Conservation (phyloP, 2,888 invertebrate genomes). For the Leptinotarsa tumamoca region DNA sequence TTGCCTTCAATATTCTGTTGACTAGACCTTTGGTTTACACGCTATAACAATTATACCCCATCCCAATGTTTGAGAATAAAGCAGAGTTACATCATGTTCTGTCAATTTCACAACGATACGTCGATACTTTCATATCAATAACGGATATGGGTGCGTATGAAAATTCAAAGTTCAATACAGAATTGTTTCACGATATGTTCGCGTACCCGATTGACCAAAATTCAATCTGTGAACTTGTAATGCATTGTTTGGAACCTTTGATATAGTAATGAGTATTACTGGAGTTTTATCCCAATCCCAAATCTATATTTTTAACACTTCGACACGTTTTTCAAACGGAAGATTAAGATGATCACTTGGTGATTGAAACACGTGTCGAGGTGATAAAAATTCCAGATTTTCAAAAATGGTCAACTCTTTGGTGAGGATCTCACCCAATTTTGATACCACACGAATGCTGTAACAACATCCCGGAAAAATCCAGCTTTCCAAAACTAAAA, state of each 20-base stretch:
- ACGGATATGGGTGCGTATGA: background rate
- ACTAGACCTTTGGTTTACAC: background rate
- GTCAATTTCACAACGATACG: conserved; percentile 3
- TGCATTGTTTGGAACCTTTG: no score
- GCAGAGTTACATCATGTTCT: conserved; percentile 20
- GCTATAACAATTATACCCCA: background rate
- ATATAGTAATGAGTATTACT: no score
- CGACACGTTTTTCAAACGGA: no score
- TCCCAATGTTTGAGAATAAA: conserved; percentile 22
- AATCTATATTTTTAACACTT: no score
- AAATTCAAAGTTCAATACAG: background rate
- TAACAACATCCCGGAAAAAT: background rate
- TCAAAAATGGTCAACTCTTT: background rate
- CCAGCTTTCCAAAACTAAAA: background rate
- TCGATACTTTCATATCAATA: background rate
- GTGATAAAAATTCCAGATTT: background rate
- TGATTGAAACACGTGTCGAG: no score
- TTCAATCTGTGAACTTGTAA: background rate
- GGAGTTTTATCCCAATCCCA: no score
- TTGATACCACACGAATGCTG: background rate
- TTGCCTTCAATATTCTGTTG: background rate
- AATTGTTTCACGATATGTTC: background rate
- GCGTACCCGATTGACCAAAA: background rate
- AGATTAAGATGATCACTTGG: no score
- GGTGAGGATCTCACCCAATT: no score